Evolutionary conservation across 2,888 invertebrate genomes (phyloP).

Genomic region (Tiliacea citrago): DNA sequence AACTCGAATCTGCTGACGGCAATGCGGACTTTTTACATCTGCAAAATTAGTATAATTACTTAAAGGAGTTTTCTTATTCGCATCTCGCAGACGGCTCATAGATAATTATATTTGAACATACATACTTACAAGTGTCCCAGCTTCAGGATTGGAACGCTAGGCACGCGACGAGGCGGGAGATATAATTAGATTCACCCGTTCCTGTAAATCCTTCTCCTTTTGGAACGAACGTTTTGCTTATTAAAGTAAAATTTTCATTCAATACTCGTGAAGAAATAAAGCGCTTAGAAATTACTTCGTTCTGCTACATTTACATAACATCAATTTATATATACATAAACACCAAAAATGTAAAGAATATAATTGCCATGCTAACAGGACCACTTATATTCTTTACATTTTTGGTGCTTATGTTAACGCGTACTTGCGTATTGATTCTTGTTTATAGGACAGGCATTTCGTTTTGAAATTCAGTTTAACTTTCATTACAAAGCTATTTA

Average conservation of each 20-base stretch:
- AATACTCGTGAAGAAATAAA: constrained; percentile 38
- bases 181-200: constrained; percentile 85
- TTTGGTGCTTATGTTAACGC: constrained; percentile 19
- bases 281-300: constrained; percentile 38
- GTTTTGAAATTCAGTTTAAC: neutral
- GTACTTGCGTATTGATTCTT: constrained; percentile 20
- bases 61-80: constrained; percentile 25
- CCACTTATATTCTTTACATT: constrained; percentile 24
- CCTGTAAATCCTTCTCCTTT: constrained; percentile 77
- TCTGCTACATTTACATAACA: constrained; percentile 44
- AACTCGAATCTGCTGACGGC: constrained; percentile 33
- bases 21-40: constrained; percentile 48
- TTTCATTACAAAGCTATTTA: constrained; percentile 4
- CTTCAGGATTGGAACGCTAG: constrained; percentile 75
- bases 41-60: constrained; percentile 30
- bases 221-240: constrained; percentile 60
- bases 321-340: no score
- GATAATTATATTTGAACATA: constrained; percentile 42
- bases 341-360: no score
- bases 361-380: no score
- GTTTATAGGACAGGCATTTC: constrained; percentile 11
- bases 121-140: constrained; percentile 61
- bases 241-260: constrained; percentile 50
- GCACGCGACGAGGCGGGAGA: constrained; percentile 79
- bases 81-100: constrained; percentile 39